phyloP scores from a whole-genome alignment of 2,797 vertebrate genomes.

The Lacerta agilis region DNA sequence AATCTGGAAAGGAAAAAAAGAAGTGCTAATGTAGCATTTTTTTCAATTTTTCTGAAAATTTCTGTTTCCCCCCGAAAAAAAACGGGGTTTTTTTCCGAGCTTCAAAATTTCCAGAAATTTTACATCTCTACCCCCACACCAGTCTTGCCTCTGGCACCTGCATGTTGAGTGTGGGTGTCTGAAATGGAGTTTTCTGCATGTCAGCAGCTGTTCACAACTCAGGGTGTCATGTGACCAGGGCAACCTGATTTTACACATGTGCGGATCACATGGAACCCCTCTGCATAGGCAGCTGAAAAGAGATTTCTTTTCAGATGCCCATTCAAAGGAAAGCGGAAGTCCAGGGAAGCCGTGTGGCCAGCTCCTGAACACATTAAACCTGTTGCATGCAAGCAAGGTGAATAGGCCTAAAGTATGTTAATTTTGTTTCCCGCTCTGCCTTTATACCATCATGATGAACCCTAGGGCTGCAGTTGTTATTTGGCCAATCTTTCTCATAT shows the following conservation, averaged over 20 bases:
- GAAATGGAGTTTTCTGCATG: not conserved
- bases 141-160: not conserved
- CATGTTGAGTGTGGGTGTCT: not conserved
- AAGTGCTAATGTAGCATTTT: no score
- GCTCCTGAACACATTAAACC: not conserved
- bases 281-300: not conserved
- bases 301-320: not conserved
- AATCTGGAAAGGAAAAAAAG: no score
- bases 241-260: not conserved
- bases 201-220: not conserved
- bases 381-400: not conserved
- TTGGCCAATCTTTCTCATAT: not conserved
- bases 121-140: no score
- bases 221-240: not conserved
- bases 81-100: no score
- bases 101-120: no score
- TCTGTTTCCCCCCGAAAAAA: no score
- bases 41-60: no score
- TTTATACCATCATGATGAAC: not conserved
- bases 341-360: not conserved
- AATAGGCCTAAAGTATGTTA: not conserved
- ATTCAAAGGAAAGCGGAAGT: not conserved
- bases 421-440: not conserved
- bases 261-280: not conserved
- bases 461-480: not conserved